Evolutionary conservation across 2,113 vertebrate species (phyloP).

Genomic region (Mormyrus iriodes): DNA sequence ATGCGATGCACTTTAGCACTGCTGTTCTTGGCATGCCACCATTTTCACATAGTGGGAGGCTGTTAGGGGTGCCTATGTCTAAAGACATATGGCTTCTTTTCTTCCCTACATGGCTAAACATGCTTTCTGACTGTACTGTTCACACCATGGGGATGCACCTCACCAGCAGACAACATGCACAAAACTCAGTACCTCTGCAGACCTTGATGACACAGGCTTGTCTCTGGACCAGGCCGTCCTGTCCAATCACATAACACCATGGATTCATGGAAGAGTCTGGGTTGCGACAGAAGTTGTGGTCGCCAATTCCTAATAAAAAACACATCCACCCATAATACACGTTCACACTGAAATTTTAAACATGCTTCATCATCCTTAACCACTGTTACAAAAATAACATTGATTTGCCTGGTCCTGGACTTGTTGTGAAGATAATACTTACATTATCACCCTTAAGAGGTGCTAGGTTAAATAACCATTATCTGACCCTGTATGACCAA

Average conservation of each 20-base stretch:
- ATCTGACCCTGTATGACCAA: neutral
- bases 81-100: neutral
- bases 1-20: neutral
- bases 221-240: conserved; percentile 40
- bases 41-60: neutral
- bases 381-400: neutral
- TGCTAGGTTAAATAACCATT: neutral
- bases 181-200: conserved; percentile 50
- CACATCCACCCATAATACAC: neutral
- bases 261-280: conserved; percentile 51
- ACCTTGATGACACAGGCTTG: conserved; percentile 44
- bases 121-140: neutral
- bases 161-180: neutral
- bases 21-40: no score
- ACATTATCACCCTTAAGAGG: neutral
- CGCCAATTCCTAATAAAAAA: conserved; percentile 30
- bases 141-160: neutral
- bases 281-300: conserved; percentile 63
- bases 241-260: conserved; percentile 58
- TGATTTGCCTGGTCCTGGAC: neutral
- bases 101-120: neutral
- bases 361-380: neutral
- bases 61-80: neutral
- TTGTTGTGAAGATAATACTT: neutral
- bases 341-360: neutral